phyloP scores from a whole-genome alignment of 2,888 invertebrate species.

The Drosophila affinis region DNA sequence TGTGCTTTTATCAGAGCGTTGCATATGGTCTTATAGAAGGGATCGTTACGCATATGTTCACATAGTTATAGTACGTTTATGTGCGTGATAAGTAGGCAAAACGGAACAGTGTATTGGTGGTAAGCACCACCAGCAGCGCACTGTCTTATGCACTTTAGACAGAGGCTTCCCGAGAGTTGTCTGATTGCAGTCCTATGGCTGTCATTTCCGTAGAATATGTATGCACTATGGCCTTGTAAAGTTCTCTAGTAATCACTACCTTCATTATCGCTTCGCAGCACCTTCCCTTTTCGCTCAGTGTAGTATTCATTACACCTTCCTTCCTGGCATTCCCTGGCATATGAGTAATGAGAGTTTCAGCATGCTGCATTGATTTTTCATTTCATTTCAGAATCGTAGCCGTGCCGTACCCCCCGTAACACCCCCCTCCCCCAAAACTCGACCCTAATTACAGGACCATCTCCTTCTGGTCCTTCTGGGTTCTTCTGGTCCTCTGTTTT shows the following conservation, averaged over 20 bases:
- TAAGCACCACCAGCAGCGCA: too few species aligned
- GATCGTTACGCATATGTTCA: too few species aligned
- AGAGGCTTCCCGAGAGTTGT: too few species aligned
- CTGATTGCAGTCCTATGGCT: too few species aligned
- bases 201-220: not conserved
- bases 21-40: too few species aligned
- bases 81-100: too few species aligned
- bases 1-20: too few species aligned
- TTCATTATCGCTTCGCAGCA: not conserved
- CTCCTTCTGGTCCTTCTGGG: conserved; percentile 16
- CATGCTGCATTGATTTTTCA: conserved; percentile 71
- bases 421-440: conserved; percentile 13
- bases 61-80: too few species aligned
- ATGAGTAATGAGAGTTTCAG: conserved; percentile 76
- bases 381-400: conserved; percentile 4
- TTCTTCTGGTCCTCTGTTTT: conserved; percentile 14
- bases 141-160: too few species aligned
- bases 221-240: not conserved
- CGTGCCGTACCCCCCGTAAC: not conserved
- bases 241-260: not conserved
- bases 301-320: not conserved
- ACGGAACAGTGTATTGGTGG: too few species aligned
- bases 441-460: conserved; percentile 64
- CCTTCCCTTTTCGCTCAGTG: not conserved
- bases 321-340: conserved; percentile 43